Conservation (phyloP, 1,140 invertebrate genomes). For the Hylaeus anthracinus region DNA sequence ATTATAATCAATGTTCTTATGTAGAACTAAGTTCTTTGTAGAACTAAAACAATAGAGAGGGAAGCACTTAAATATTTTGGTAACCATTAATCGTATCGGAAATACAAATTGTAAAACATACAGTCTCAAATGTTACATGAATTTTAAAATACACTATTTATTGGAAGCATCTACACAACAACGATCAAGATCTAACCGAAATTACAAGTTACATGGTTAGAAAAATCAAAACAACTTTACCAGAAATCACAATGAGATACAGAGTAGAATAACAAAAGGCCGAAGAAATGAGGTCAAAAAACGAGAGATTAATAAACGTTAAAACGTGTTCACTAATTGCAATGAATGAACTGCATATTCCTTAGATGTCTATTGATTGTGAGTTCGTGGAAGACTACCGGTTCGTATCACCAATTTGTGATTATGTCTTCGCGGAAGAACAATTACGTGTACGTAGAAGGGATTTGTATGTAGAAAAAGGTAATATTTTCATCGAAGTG, state of each 20-base stretch:
- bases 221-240: conserved; percentile 30
- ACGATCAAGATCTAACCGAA: not conserved
- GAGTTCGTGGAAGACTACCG: conserved; percentile 17
- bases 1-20: conserved; percentile 16
- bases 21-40: not conserved
- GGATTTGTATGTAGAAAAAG: not conserved
- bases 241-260: not conserved
- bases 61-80: not conserved
- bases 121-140: not conserved
- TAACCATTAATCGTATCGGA: not conserved
- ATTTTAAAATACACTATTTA: not conserved
- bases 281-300: not conserved
- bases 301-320: conserved; percentile 9
- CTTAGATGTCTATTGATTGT: conserved; percentile 52
- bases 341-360: conserved; percentile 31
- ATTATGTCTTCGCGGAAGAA: conserved; percentile 9
- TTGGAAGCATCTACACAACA: not conserved
- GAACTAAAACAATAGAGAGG: not conserved
- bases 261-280: not conserved
- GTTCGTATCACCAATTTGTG: conserved; percentile 6
- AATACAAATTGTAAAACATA: not conserved
- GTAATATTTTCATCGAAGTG: not conserved
- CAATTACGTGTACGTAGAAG: not conserved
- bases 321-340: conserved; percentile 17
- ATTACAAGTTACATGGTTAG: conserved; percentile 26